Evolutionary conservation across 1,140 invertebrate species (phyloP), one percentile per base, ranked within the genome.

Genomic region (Planococcus citri): DNA sequence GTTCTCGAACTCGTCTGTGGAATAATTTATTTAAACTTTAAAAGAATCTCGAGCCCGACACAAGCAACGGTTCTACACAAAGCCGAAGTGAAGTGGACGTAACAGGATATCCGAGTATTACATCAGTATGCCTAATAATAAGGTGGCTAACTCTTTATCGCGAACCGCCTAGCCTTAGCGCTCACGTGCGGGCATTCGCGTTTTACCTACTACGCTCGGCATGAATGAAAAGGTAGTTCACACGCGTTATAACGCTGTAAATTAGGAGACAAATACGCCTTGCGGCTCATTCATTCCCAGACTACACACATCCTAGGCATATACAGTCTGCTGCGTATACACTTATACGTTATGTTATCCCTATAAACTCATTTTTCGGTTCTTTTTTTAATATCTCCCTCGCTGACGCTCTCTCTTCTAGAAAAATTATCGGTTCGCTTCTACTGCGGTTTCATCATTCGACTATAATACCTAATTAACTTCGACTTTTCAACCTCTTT

Each of bases 141-240:
- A 64, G 60, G 60, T 64, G 60, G 60, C 60, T 64, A 64, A 64
- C 60, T 64, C 60, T 64, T 64, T 64, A 64, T 64, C 60, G 60
- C 60, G 22, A 25, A 27, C 60, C 60, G 60, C 21, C n/a, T n/a
- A n/a, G n/a, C n/a, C 60, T 24, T 64, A 27, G 21, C 22, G 60
- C 60, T 64, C 60, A 64, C 60, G 60, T 64, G 60, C 60, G 60
- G 20, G 25, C 60, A 64, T 64, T 64, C 60, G 60, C 60, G 25
- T 64, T 64, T 25, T 25, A 24, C 9, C 20, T 64, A 64, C 25
- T 27, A 27, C 22, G 60, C 25, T 25, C 25, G 22, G 4, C 60
- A 64, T 64, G 60, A 64, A 64, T 64, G 60, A 64, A 64, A 64
- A 64, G 60, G 60, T 64, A 64, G 60, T 64, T 64, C 60, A 64